Conservation (phyloP, 2,797 vertebrate genomes). For the Sphenodon punctatus region DNA sequence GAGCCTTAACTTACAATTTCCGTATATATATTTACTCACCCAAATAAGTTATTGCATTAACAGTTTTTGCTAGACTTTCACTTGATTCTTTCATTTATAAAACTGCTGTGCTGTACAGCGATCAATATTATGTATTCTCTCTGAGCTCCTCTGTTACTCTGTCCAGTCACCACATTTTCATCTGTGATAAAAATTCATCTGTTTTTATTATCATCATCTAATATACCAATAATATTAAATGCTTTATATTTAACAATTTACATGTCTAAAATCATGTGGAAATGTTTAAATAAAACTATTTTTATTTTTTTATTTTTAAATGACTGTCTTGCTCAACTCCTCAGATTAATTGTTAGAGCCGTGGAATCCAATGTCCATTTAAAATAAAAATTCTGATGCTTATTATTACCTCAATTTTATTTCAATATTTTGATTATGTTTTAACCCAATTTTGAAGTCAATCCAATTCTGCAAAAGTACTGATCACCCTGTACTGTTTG, state of each 20-base stretch:
- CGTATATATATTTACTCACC: too few relatives aligned
- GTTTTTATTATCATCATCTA: not conserved
- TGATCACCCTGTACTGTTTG: too few relatives aligned
- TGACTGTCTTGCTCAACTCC: not conserved
- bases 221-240: accelerated
- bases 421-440: not conserved
- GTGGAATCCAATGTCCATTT: not conserved
- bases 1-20: too few relatives aligned
- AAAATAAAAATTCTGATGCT: not conserved
- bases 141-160: not conserved
- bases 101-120: not conserved
- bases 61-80: not conserved
- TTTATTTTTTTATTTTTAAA: conserved; percentile 7
- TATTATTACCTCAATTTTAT: conserved; percentile 15
- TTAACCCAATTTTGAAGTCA: not conserved
- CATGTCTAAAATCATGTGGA: conserved; percentile 3
- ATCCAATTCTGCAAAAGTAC: not conserved
- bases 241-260: not conserved
- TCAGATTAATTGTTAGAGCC: not conserved
- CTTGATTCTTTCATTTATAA: not conserved
- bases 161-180: too few relatives aligned
- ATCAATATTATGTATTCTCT: not conserved
- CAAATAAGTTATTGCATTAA: not conserved
- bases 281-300: conserved; percentile 7
- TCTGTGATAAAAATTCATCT: conserved; percentile 1